Conservation (phyloP, 2,888 invertebrate genomes). For the Tipula unca region DNA sequence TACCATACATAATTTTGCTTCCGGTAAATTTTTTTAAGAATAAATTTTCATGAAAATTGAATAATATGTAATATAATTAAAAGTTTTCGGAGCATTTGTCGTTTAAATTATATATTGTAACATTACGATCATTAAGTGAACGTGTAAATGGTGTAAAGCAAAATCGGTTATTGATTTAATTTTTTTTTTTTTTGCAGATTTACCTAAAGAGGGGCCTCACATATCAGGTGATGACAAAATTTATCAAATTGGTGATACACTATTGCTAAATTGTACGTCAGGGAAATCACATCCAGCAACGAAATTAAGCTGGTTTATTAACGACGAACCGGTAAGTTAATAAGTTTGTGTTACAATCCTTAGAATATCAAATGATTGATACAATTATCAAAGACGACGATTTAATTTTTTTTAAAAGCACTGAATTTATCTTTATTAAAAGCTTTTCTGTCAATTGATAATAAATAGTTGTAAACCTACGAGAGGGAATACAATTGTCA, state of each 20-base stretch:
- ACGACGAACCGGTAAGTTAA: constrained; percentile 59
- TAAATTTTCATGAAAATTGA: neutral
- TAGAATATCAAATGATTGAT: too few species aligned
- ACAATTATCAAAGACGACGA: too few species aligned
- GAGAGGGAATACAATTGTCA: too few species aligned
- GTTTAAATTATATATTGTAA: too few species aligned
- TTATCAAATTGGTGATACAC: constrained; percentile 63
- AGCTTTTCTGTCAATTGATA: too few species aligned
- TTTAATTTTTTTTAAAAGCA: too few species aligned
- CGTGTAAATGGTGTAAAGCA: neutral
- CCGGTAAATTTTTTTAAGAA: neutral
- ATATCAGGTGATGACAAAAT: constrained; percentile 65
- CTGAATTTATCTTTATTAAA: too few species aligned
- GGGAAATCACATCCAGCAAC: constrained; percentile 69
- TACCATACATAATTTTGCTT: neutral
- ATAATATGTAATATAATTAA: neutral
- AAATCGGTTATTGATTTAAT: neutral
- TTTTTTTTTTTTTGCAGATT: constrained; percentile 40
- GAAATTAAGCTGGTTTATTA: constrained; percentile 67
- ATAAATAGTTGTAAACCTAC: too few species aligned
- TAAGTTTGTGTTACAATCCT: neutral
- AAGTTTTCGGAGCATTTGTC: neutral
- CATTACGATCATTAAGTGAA: neutral
- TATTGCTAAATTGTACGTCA: constrained; percentile 68
- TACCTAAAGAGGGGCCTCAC: constrained; percentile 64